phyloP scores from a whole-genome alignment of 2,888 invertebrate species.

The Drosophila recens region DNA sequence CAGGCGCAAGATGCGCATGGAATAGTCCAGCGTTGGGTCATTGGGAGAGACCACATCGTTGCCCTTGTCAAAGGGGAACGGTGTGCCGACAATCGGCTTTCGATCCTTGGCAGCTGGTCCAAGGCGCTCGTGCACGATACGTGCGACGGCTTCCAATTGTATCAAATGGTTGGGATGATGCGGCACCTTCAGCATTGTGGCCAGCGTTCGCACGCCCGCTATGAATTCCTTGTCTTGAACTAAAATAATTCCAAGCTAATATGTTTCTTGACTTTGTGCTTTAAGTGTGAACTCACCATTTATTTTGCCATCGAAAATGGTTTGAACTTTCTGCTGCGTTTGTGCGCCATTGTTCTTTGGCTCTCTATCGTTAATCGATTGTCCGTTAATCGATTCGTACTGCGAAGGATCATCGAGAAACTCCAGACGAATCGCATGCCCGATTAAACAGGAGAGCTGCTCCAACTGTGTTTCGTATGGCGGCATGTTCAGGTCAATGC shows the following conservation, averaged over 20 bases:
- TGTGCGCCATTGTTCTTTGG: conserved; percentile 85
- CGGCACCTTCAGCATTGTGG: conserved; percentile 91
- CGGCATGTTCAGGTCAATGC: conserved; percentile 91
- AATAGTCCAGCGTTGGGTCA: conserved; percentile 89
- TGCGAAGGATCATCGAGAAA: conserved; percentile 91
- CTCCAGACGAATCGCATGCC: conserved; percentile 93
- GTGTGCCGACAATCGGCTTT: conserved; percentile 86
- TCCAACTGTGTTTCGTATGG: conserved; percentile 87
- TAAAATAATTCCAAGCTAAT: conserved; percentile 81
- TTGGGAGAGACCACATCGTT: conserved; percentile 87
- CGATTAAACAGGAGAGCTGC: conserved; percentile 94
- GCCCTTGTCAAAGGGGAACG: conserved; percentile 89
- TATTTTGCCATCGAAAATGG: conserved; percentile 92
- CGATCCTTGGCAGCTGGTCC: conserved; percentile 86
- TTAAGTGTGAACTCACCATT: conserved; percentile 89
- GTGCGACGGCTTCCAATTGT: conserved; percentile 90
- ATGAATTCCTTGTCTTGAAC: conserved; percentile 94
- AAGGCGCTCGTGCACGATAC: conserved; percentile 87
- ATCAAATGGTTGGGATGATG: conserved; percentile 93
- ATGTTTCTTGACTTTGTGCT: not conserved
- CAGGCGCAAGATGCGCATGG: conserved; percentile 91
- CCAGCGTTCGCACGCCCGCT: conserved; percentile 92
- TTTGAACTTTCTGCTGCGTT: conserved; percentile 88
- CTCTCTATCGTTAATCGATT: conserved; percentile 85
- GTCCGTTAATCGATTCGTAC: conserved; percentile 89